phyloP scores from a whole-genome alignment of 2,797 vertebrate species.

The Streptopelia turtur region DNA sequence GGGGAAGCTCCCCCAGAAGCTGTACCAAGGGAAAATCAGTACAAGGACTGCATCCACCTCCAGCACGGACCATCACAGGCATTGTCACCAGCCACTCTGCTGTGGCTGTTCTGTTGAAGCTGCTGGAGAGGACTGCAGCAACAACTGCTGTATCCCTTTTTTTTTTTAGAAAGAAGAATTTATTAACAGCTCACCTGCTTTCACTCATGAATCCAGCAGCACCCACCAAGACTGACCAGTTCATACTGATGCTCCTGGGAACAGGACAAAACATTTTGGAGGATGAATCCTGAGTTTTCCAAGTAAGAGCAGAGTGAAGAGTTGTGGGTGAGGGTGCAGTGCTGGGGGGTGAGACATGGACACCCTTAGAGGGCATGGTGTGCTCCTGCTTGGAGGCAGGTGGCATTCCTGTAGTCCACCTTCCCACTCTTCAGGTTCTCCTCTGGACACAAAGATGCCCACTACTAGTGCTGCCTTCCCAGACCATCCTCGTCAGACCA shows the following conservation, averaged over 20 bases:
- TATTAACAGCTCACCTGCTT: neutral
- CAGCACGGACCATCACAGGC: accelerated
- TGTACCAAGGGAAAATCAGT: neutral
- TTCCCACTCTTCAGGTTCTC: neutral
- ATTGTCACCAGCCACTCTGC: accelerated
- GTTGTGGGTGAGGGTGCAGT: neutral
- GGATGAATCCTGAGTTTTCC: neutral
- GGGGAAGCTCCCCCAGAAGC: neutral
- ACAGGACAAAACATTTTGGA: neutral
- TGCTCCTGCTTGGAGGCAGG: neutral
- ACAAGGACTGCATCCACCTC: neutral
- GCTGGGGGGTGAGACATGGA: neutral
- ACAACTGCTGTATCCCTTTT: neutral
- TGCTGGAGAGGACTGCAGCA: neutral
- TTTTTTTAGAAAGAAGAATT: neutral
- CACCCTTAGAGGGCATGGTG: neutral
- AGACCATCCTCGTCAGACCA: neutral
- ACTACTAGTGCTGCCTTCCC: neutral
- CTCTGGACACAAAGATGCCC: neutral
- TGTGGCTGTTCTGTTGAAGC: neutral
- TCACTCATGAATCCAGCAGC: neutral
- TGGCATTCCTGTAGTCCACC: neutral
- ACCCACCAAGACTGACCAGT: neutral
- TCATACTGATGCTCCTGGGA: neutral
- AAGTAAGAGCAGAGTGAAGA: neutral